Conservation (phyloP, 2,888 invertebrate genomes). For the Oegoconia quadripuncta region DNA sequence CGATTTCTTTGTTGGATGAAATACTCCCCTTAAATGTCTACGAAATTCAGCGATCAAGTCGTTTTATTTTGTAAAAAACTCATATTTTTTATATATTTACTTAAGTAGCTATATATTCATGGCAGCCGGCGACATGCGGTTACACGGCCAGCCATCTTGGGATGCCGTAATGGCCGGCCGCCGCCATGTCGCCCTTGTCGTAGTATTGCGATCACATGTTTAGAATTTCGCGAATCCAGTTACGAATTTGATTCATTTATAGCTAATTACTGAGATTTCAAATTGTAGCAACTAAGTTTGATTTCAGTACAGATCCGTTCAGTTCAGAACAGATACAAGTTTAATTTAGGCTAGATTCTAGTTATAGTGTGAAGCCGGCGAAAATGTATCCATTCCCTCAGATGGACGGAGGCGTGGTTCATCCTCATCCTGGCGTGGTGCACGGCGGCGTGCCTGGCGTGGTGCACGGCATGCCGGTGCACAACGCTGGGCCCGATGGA, state of each 20-base stretch:
- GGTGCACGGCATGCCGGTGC: slow-evolving; percentile 64
- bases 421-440: slow-evolving; percentile 57
- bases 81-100: background rate
- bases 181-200: slow-evolving; percentile 66
- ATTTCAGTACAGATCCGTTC: too few relatives aligned
- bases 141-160: slow-evolving; percentile 65
- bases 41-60: too few relatives aligned
- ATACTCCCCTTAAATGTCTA: too few relatives aligned
- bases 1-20: too few relatives aligned
- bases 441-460: slow-evolving; percentile 57
- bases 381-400: slow-evolving; percentile 23
- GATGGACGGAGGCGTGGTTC: slow-evolving; percentile 68
- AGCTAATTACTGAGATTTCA: background rate
- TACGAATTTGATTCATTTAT: background rate
- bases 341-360: background rate
- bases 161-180: slow-evolving; percentile 50
- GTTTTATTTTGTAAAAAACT: too few relatives aligned
- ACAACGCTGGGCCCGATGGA: slow-evolving; percentile 64
- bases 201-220: slow-evolving; percentile 42
- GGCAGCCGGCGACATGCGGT: slow-evolving; percentile 46
- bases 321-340: too few relatives aligned
- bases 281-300: too few relatives aligned
- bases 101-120: background rate
- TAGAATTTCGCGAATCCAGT: slow-evolving; percentile 4
- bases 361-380: slow-evolving; percentile 3